A percentile compares a stretch with the other conserved stretches of the same genome.
Conservation (phyloP, 2,888 invertebrate genomes). For the Lucinisca nassula region DNA sequence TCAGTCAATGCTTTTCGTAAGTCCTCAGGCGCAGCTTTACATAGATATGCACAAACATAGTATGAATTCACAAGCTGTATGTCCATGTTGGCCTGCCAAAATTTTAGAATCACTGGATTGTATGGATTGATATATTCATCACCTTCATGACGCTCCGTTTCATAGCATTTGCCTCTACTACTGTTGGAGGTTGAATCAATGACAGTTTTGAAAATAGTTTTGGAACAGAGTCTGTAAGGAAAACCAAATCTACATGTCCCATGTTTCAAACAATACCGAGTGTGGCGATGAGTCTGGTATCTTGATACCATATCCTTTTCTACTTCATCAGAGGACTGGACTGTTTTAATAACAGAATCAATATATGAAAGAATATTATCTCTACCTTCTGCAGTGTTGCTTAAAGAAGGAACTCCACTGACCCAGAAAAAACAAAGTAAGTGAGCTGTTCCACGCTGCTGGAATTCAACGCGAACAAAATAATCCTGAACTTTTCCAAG, state of each 20-base stretch:
- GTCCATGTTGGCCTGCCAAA: conserved; percentile 43
- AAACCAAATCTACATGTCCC: conserved; percentile 52
- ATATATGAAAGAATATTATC: conserved; percentile 11
- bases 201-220: conserved; percentile 42
- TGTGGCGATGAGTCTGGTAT: conserved; percentile 29
- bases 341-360: not conserved
- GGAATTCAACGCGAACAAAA: not conserved
- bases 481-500: not conserved
- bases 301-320: conserved; percentile 9
- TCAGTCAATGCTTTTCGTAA: not conserved
- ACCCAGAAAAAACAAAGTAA: conserved; percentile 16
- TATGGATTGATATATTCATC: conserved; percentile 32
- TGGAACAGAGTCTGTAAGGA: conserved; percentile 17
- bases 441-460: not conserved
- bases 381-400: not conserved
- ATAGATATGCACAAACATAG: conserved; percentile 37
- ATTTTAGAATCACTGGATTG: conserved; percentile 15
- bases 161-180: conserved; percentile 46
- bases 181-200: conserved; percentile 31
- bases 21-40: conserved; percentile 39
- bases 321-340: not conserved
- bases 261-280: not conserved
- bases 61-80: conserved; percentile 46
- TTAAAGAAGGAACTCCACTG: conserved; percentile 16
- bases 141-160: conserved; percentile 36